Base-by-base conservation (phyloP, 2,113 vertebrate species). In the Columba janthina region DNA sequence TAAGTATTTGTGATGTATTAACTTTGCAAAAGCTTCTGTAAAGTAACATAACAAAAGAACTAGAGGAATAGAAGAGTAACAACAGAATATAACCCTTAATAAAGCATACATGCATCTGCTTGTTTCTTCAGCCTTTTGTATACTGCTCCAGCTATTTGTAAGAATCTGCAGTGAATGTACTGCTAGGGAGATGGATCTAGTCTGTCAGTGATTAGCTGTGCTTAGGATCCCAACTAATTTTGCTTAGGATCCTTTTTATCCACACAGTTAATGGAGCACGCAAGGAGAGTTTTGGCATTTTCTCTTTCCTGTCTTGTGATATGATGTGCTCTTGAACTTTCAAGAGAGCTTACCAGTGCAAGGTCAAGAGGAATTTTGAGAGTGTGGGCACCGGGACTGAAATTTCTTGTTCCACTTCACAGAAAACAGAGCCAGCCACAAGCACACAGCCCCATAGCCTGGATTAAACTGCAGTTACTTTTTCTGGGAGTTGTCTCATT, bases 1-100 rank as follows among this genome's bases (percentile, higher is more conserved):
- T 99, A 98, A 98, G 99, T 98, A 93, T 71, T 44, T 90, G 53
- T 80, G 53, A 48, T 28, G 29, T 5, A 1, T 42, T 40, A 20
- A 46, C 83, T 93, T 44, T 93, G 65, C 6, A 42, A 90, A 88
- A 90, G 38, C 14, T 72, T 72, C 40, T 75, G 7, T 79, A 61
- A 71, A 71, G 11, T 62, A n/a, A 66, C 25, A 28, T 53, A 34
- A 42, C 15, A 62, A 50, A 71, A 76, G n/a, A 65, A 7, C 2
- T 22, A 40, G 31, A 7, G 6, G 20, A 64, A 25, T 50, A 42
- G 75, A 72, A 78, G 36, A 73, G 18, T 84, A 66, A 66, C 19
- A 58, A 7, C 28, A 90, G 18, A 72, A 60, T 42, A 54, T 50
- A 74, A 65, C 24, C 24, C 13, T 78, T 51, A 60, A 51, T 10